These are phyloP conservation scores for Lapara coniferarum DNA, from an alignment of 2,888 invertebrate species.

Conservation along the genomic window DNA sequence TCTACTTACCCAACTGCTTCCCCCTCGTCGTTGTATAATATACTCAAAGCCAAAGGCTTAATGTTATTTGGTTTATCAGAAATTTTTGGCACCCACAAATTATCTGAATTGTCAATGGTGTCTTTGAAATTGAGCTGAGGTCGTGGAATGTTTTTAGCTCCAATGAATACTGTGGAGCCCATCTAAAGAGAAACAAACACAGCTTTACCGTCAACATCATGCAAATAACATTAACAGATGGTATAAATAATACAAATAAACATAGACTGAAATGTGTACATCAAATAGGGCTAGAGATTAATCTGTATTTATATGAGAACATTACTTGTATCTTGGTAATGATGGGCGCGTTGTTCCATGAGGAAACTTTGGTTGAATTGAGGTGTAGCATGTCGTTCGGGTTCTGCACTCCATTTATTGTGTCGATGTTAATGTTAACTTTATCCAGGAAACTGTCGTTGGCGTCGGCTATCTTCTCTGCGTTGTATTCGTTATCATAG, in stretches of 20 bases:
- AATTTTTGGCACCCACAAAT: slow-evolving; percentile 92
- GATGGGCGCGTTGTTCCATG: slow-evolving; percentile 57
- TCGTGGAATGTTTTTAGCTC: slow-evolving; percentile 88
- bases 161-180: slow-evolving; percentile 82
- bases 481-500: slow-evolving; percentile 57
- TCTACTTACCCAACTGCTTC: slow-evolving; percentile 80
- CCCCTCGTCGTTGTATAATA: slow-evolving; percentile 87
- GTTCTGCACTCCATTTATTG: slow-evolving; percentile 67
- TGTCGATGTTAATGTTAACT: slow-evolving; percentile 89
- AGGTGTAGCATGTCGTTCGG: slow-evolving; percentile 39
- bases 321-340: slow-evolving; percentile 66
- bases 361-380: slow-evolving; percentile 35
- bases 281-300: neutral
- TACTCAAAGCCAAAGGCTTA: slow-evolving; percentile 89
- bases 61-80: slow-evolving; percentile 94
- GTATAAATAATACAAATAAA: neutral
- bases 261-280: neutral
- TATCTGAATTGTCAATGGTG: slow-evolving; percentile 91
- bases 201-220: neutral
- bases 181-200: slow-evolving; percentile 44
- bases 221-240: slow-evolving; percentile 7
- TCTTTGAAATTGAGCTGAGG: slow-evolving; percentile 94
- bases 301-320: neutral
- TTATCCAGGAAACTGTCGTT: slow-evolving; percentile 93
- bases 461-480: slow-evolving; percentile 90